Percentiles rank a stretch among this genome's conserved stretches.
phyloP scores from a whole-genome alignment of 1,140 invertebrate species.

The Leptestheria dahalacensis region DNA sequence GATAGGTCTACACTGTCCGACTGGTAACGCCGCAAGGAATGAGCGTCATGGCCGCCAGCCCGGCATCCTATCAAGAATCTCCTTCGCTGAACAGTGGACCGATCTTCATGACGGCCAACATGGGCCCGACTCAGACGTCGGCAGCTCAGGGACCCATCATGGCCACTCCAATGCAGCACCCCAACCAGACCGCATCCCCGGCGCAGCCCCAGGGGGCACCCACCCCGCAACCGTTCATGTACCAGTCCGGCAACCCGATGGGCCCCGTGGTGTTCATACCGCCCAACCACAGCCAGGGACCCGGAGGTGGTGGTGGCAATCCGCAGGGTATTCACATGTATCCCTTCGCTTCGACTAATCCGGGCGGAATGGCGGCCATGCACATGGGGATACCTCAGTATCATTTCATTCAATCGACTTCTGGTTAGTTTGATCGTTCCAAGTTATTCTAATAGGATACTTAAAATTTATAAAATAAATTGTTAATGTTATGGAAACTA shows the following conservation, averaged over 20 bases:
- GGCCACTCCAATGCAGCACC: too few species aligned
- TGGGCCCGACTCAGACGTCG: background rate
- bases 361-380: background rate
- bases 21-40: background rate
- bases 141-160: background rate
- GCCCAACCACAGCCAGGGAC: constrained; percentile 8
- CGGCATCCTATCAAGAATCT: background rate
- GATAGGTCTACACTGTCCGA: background rate
- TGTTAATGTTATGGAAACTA: too few species aligned
- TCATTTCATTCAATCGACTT: constrained; percentile 12
- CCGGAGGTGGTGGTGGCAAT: background rate
- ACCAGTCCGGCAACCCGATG: background rate
- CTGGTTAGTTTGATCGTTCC: constrained; percentile 11
- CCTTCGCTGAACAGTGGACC: background rate
- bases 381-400: constrained; percentile 11
- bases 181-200: background rate
- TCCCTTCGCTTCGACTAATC: constrained; percentile 7
- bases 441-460: too few species aligned
- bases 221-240: background rate
- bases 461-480: too few species aligned
- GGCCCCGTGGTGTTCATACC: constrained; percentile 10
- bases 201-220: background rate
- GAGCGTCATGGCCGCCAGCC: background rate
- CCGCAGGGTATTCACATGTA: constrained; percentile 12
- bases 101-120: background rate